These are phyloP conservation scores for Spisula solida DNA, from an alignment of 2,888 invertebrate genomes.

Conservation along the genomic window DNA sequence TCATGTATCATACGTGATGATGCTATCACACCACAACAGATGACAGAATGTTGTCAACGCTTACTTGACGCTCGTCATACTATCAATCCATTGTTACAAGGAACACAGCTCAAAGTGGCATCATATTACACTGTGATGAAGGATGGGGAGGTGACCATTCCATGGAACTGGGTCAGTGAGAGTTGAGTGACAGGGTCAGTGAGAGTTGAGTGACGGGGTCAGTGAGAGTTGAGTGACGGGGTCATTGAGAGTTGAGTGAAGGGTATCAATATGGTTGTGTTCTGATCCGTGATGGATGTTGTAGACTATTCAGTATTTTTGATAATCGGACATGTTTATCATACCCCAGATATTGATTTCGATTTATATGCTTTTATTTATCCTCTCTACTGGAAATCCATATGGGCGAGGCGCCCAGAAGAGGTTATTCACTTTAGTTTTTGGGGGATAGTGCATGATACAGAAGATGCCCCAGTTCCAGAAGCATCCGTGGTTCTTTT, in stretches of 20 bases:
- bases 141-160: conserved; percentile 96
- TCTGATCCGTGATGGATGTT: not conserved
- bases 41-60: conserved; percentile 95
- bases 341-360: too few species aligned
- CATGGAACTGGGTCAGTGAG: conserved; percentile 93
- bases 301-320: not conserved
- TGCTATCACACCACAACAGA: conserved; percentile 95
- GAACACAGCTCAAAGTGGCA: conserved; percentile 93
- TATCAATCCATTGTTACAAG: conserved; percentile 89
- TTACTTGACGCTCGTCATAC: conserved; percentile 89
- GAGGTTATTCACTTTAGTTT: too few species aligned
- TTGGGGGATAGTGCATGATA: too few species aligned
- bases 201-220: conserved; percentile 89
- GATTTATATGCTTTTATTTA: too few species aligned
- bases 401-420: too few species aligned
- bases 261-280: not conserved
- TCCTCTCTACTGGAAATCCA: too few species aligned
- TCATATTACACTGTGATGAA: conserved; percentile 96
- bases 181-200: conserved; percentile 90
- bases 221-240: conserved; percentile 89
- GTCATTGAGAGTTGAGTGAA: conserved; percentile 91
- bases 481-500: too few species aligned
- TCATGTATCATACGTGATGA: conserved; percentile 95
- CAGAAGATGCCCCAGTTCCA: too few species aligned
- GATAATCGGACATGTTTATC: too few species aligned